A percentile compares a stretch with the other conserved stretches of the same genome.
Conservation (phyloP, 2,888 invertebrate genomes). For the Litoditis marina region DNA sequence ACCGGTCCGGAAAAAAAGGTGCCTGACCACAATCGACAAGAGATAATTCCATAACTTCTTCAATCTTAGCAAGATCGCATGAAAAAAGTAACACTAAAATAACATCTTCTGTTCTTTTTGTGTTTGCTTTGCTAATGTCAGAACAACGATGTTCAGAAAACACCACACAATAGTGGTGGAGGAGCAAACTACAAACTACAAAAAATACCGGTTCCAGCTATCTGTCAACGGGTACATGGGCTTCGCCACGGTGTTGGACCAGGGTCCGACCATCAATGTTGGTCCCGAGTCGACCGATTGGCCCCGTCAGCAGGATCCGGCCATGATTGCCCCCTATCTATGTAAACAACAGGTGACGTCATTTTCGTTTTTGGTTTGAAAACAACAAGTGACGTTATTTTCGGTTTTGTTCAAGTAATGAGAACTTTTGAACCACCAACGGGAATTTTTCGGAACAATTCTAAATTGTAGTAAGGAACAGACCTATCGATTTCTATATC, state of each 20-base stretch:
- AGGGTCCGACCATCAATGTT: constrained; percentile 60
- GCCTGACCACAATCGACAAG: not conserved
- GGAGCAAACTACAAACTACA: not conserved
- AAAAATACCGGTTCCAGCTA: constrained; percentile 24
- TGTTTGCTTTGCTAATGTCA: not conserved
- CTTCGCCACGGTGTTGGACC: constrained; percentile 60
- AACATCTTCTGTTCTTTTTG: not conserved
- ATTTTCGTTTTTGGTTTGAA: too few relatives aligned
- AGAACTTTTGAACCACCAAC: too few relatives aligned
- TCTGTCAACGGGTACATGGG: constrained; percentile 61
- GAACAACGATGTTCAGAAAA: not conserved
- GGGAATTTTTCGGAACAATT: too few relatives aligned
- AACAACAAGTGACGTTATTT: too few relatives aligned
- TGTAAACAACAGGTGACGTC: constrained; percentile 60
- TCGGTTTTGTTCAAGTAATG: too few relatives aligned
- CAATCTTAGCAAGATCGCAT: not conserved
- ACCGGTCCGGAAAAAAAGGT: not conserved
- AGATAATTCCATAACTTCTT: not conserved
- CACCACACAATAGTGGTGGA: not conserved
- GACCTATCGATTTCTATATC: too few relatives aligned
- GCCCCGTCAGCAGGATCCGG: constrained; percentile 60
- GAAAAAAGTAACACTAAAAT: not conserved
- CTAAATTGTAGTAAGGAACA: too few relatives aligned
- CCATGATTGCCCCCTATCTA: constrained; percentile 61
- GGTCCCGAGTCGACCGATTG: constrained; percentile 59